Evolutionary conservation across 2,888 invertebrate species (phyloP), one percentile per base, ranked within the genome.

Genomic region (Lymantria monacha): DNA sequence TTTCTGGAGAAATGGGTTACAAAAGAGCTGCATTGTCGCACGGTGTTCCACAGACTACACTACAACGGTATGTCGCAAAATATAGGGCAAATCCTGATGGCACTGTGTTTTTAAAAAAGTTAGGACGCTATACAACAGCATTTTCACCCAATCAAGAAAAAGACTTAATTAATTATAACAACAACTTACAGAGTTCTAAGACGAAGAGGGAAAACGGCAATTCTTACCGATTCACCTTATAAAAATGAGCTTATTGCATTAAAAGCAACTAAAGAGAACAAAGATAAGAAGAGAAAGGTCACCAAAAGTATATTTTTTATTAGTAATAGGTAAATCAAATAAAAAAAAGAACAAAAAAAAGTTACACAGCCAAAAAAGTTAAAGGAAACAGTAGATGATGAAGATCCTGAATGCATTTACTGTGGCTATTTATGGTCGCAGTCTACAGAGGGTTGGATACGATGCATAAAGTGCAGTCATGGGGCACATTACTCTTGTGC

Each of bases 191-290:
- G 61, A 44, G 62, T 65, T 41, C 22, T 60, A 30, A 57, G 54
- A 41, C 60, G 61, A 30, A 46, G 64, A 65, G 66, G 62, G 31
- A 68, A 68, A 65, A 63, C 67, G 45, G 62, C 55, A 22, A 50
- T 69, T 12, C 49, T 69, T 37, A 67, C 59, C 42, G 48, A n/a
- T n/a, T 53, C 66, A 44, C 59, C 66, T 14, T 66, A 66, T 55
- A 67, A 67, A 66, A 63, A 63, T 37, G 61, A 69, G 51, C 49
- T 64, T 30, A 63, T 15, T 7, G 30, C 11, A n/a, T 30, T 43
- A n/a, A 31, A n/a, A n/a, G n/a, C n/a, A n/a, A n/a, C n/a, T n/a
- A n/a, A n/a, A n/a, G n/a, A n/a, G n/a, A n/a, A n/a, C n/a, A n/a
- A n/a, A n/a, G n/a, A n/a, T n/a, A n/a, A n/a, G n/a, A n/a, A n/a